Evolutionary conservation across 2,888 invertebrate genomes (phyloP).

Genomic region (Dasysyrphus tricinctus): DNA sequence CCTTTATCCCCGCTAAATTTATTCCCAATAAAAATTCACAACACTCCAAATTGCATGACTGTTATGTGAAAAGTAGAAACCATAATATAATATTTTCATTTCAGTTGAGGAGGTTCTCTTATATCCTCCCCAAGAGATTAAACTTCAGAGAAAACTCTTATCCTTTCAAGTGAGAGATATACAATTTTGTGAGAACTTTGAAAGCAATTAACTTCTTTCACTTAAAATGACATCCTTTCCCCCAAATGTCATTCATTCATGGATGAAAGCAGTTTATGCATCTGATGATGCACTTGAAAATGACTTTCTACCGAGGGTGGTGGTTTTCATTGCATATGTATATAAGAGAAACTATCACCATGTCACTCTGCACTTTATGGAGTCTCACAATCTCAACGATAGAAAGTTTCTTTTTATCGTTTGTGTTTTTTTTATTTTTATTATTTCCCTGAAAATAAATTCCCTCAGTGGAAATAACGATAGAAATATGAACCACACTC

Average conservation of each 20-base stretch:
- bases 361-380: constrained; percentile 16
- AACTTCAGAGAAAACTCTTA: constrained; percentile 16
- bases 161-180: constrained; percentile 28
- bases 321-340: not conserved
- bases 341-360: not conserved
- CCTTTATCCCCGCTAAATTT: too few species aligned
- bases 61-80: not conserved
- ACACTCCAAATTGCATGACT: not conserved
- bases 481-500: constrained; percentile 61
- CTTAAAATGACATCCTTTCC: constrained; percentile 55
- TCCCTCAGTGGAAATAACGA: constrained; percentile 52
- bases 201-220: constrained; percentile 65
- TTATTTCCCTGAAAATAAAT: constrained; percentile 24
- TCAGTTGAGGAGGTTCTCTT: not conserved
- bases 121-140: constrained; percentile 1
- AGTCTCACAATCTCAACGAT: constrained; percentile 20
- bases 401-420: constrained; percentile 16
- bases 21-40: constrained; percentile 15
- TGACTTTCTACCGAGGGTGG: constrained; percentile 31
- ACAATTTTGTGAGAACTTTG: constrained; percentile 51
- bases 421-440: constrained; percentile 14
- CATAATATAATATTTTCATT: not conserved
- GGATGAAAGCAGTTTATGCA: constrained; percentile 25
- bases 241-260: constrained; percentile 57
- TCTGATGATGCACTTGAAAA: constrained; percentile 30